phyloP scores from a whole-genome alignment of 1,140 invertebrate genomes.

The Euura lappo region DNA sequence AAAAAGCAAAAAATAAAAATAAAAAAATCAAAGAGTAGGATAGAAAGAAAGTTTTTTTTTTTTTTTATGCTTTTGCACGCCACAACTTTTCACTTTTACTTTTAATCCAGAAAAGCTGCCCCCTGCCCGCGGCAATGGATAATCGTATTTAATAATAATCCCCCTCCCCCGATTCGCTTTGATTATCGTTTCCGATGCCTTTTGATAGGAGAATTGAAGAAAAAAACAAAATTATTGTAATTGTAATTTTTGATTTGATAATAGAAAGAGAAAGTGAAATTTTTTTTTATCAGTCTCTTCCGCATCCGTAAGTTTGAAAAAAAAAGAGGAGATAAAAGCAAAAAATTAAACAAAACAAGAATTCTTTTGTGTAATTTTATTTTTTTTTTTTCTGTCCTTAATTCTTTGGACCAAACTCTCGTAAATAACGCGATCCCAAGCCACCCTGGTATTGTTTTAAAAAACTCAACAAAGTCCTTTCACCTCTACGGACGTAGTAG shows the following conservation, averaged over 20 bases:
- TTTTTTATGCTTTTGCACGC: not conserved
- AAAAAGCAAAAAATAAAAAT: not conserved
- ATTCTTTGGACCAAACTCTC: constrained; percentile 35
- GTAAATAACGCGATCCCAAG: constrained; percentile 38
- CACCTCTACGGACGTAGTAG: not conserved
- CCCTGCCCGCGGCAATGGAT: constrained; percentile 32
- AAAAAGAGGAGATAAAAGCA: no score
- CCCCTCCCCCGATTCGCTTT: no score
- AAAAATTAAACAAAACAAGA: no score
- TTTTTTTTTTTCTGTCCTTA: not conserved
- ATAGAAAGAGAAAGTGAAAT: not conserved
- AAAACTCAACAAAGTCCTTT: constrained; percentile 4
- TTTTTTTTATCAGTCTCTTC: no score
- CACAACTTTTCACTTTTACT: constrained; percentile 52
- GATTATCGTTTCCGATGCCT: no score
- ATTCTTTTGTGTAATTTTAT: no score
- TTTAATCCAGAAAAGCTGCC: constrained; percentile 25
- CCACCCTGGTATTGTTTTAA: constrained; percentile 13
- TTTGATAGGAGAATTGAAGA: no score
- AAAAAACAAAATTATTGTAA: no score
- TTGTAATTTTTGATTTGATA: no score
- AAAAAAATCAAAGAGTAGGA: no score
- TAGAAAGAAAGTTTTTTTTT: no score
- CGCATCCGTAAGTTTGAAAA: no score
- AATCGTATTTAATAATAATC: constrained; percentile 59